Percentiles rank a stretch among this genome's conserved stretches.
Evolutionary conservation across 2,888 invertebrate genomes (phyloP).

Genomic region (Neoscelio sp.): DNA sequence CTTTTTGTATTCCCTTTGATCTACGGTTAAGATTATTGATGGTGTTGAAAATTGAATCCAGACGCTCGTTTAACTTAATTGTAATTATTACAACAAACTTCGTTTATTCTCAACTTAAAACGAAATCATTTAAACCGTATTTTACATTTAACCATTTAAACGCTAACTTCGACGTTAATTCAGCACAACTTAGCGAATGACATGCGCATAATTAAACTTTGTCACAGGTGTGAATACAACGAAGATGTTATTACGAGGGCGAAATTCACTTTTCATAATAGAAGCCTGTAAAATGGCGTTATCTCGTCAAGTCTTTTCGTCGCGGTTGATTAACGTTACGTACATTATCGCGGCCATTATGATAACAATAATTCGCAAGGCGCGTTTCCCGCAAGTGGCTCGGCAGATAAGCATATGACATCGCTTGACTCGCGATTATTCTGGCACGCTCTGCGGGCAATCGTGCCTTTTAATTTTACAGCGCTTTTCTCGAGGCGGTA

Average conservation of each 20-base stretch:
- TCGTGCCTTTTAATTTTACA: conserved; percentile 49
- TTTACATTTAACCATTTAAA: not conserved
- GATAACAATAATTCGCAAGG: conserved; percentile 49
- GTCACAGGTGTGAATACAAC: conserved; percentile 17
- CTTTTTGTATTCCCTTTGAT: conserved; percentile 10
- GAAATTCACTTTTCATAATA: conserved; percentile 55
- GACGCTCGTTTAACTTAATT: not conserved
- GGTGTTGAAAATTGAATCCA: conserved; percentile 25
- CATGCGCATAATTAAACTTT: conserved; percentile 39
- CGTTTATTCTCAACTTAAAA: not conserved
- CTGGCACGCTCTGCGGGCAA: conserved; percentile 19
- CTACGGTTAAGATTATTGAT: conserved; percentile 31
- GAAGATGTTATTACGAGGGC: conserved; percentile 43
- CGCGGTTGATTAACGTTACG: conserved; percentile 30
- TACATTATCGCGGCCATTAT: conserved; percentile 40
- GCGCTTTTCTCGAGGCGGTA: conserved; percentile 47
- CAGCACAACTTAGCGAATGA: conserved; percentile 26
- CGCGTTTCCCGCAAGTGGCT: conserved; percentile 38
- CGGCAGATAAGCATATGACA: conserved; percentile 58
- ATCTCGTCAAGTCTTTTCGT: conserved; percentile 56
- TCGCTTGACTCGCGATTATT: conserved; percentile 61
- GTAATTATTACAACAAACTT: conserved; percentile 2
- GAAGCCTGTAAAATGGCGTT: conserved; percentile 33
- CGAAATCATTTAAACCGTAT: conserved; percentile 20
- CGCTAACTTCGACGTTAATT: conserved; percentile 12